Evolutionary conservation across 1,140 invertebrate species (phyloP), one percentile per base, ranked within the genome.

Genomic region (Batillaria attramentaria): DNA sequence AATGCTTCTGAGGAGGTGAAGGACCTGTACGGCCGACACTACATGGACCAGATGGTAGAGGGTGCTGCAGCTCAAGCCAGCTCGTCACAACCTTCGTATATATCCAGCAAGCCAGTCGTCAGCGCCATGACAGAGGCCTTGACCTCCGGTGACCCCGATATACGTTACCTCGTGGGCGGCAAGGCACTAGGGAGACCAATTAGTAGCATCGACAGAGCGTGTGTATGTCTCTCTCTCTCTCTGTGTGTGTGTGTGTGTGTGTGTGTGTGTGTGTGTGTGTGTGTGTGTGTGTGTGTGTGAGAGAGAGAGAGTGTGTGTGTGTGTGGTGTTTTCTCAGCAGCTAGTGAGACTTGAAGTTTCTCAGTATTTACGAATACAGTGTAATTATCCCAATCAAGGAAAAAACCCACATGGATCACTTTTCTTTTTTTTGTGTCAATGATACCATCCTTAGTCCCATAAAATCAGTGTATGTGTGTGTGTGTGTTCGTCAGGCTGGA

Each of bases 121-220:
- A 79, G 84, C 50, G 86, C 81, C 28, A 75, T 86, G 50, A 80
- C 84, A 60, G 82, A 87, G 75, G 84, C 84, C n/a, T 54, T 88
- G 24, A 20, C 81, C 31, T 84, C 79, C 41, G 60, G 46, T 16
- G 76, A 75, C 4, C 85, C 85, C 35, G 68, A 78, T 66, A 50
- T 78, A n/a, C 79, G 85, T 43, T 87, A 88, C 72, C 39, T 88
- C 10, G 78, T 85, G 5, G 79, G 50, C n/a, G 87, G 87, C 46
- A 13, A 13, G 46, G 24, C 24, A 50, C 10, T 50, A 50, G 10
- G 10, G 46, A 50, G 10, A 24, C 10, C 24, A 13, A 13, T 50
- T 50, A 24, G 10, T 50, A 13, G 46, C 24, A 50, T 50, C 24
- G 10, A 13, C 10, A 10, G 24, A 50, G 10, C 24, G 46, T 50